Evolutionary conservation across 2,113 vertebrate species (phyloP).

Genomic region (Motacilla tschutschensis): DNA sequence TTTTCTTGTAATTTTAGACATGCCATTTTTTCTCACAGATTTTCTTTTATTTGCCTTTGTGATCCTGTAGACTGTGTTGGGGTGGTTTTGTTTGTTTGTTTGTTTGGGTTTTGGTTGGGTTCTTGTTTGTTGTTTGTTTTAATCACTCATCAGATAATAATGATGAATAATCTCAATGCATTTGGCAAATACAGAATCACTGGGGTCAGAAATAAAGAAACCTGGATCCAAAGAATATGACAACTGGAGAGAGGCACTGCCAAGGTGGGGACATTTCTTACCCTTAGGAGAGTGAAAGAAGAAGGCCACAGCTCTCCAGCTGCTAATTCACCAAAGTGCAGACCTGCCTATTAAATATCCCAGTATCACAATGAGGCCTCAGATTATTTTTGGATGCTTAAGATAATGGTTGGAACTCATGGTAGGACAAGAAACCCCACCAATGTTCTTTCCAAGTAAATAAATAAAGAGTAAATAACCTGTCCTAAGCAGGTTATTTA

Average conservation of each 20-base stretch:
- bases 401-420: neutral
- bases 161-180: neutral
- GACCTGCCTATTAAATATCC: neutral
- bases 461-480: neutral
- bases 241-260: neutral
- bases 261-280: accelerated
- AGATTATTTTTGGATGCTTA: neutral
- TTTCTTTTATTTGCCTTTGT: neutral
- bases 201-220: neutral
- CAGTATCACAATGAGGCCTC: neutral
- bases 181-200: neutral
- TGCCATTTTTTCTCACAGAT: neutral
- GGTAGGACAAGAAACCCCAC: neutral
- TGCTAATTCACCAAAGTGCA: neutral
- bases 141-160: neutral
- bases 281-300: neutral
- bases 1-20: neutral
- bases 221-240: accelerated
- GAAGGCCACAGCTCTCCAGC: neutral
- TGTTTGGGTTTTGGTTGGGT: neutral
- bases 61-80: neutral
- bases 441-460: neutral
- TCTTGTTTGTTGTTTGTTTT: neutral
- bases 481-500: neutral
- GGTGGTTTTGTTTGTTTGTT: too few species aligned